Conservation (phyloP, 2,797 vertebrate species). For the Diceros bicornis region DNA sequence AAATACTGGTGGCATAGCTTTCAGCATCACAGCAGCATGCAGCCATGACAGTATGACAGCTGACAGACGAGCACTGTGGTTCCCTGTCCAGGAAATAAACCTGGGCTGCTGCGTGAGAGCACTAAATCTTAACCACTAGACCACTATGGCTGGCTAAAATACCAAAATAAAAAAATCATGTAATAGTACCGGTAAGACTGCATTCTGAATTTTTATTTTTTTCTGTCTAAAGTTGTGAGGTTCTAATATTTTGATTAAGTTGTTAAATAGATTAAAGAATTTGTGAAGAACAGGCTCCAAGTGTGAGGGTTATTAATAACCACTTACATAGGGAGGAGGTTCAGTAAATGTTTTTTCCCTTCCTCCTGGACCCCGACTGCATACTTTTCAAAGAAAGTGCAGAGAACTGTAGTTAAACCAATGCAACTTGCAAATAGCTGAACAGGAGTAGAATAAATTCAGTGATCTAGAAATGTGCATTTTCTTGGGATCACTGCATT, state of each 20-base stretch:
- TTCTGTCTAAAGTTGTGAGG: not conserved
- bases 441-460: not conserved
- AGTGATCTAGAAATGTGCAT: conserved; percentile 5
- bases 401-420: not conserved
- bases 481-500: not conserved
- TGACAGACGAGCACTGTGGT: too few species aligned
- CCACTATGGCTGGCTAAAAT: not conserved
- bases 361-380: not conserved
- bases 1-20: too few species aligned
- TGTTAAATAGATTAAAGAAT: not conserved
- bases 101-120: too few species aligned
- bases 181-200: not conserved
- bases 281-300: not conserved
- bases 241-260: not conserved
- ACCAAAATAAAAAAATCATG: not conserved
- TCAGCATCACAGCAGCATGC: too few species aligned
- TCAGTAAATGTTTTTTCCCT: not conserved
- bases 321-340: not conserved
- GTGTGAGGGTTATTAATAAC: not conserved
- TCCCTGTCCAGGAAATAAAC: too few species aligned
- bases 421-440: not conserved
- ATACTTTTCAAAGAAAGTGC: not conserved
- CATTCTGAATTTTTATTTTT: not conserved
- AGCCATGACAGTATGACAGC: too few species aligned
- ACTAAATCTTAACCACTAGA: too few species aligned